Evolutionary conservation across 2,113 vertebrate genomes (phyloP), one percentile per base, ranked within the genome.

Genomic region (Ibidorhyncha struthersii): DNA sequence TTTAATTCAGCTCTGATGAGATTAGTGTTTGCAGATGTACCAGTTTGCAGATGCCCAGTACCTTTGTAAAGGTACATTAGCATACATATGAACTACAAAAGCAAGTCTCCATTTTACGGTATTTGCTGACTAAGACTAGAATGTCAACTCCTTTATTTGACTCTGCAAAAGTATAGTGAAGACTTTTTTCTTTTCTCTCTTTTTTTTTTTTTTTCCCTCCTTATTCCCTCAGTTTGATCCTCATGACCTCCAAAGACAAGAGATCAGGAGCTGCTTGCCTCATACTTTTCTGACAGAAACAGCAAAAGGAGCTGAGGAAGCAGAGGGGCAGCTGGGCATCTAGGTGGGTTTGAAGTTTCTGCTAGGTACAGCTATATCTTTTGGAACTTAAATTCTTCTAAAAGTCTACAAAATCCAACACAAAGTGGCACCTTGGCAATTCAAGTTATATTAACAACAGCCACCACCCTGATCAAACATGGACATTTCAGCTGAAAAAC

Each of bases 1-100:
- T 96, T 94, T 90, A 73, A 82, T 94, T 93, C 13, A 13, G 12
- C 27, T 93, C 36, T 95, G 86, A 95, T 26, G 65, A 91, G 89
- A 91, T 83, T 71, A 84, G 63, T 50, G 34, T 59, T 87, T 72
- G 47, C 7, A 26, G 61, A 59, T 47, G 30, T 52, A 29, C 14
- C 65, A 56, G 58, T 77, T 40, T 40, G 9, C 40, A 40, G 40
- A 40, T 40, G 40, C 40, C 65, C 26, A 53, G 25, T 41, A 85
- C 29, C 65, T 91, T 69, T 66, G 43, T 77, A 88, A 96, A 85
- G 40, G 18, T 38, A 16, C 20, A 70, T 93, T 90, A 91, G 36
- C 65, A 89, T 67, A 82, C 19, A 71, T 56, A 59, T 32, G 34
- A 79, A 80, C 58, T 65, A 61, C 71, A 86, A 88, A 76, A 77